Evolutionary conservation across 2,797 vertebrate species (phyloP).

Genomic region (Falco rusticolus): DNA sequence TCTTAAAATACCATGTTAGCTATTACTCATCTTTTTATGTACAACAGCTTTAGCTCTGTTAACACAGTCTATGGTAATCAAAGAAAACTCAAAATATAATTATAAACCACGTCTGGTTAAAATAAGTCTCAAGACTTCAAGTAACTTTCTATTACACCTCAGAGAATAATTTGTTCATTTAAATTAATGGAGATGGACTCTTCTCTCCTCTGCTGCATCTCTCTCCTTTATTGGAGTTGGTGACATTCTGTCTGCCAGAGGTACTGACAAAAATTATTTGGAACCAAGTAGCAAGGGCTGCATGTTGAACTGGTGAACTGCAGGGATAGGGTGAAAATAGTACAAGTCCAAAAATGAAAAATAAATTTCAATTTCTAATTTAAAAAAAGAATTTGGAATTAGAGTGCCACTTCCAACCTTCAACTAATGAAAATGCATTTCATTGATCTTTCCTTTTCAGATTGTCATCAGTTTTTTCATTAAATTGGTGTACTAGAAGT

Average conservation of each 20-base stretch:
- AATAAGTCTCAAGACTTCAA: neutral
- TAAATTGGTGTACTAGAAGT: neutral
- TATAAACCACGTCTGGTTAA: neutral
- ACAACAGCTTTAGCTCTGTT: neutral
- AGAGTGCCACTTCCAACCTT: neutral
- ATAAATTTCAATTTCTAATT: neutral
- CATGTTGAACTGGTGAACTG: neutral
- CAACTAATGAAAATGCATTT: neutral
- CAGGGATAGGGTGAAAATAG: neutral
- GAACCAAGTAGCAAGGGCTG: neutral
- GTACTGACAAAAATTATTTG: neutral
- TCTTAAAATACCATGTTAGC: neutral
- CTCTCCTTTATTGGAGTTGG: neutral
- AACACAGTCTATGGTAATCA: neutral
- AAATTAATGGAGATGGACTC: neutral
- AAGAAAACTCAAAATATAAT: neutral
- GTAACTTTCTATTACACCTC: neutral
- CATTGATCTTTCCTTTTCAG: neutral
- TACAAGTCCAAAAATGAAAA: neutral
- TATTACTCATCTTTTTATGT: neutral
- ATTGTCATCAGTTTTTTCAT: neutral
- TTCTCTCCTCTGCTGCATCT: neutral
- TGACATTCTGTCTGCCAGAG: neutral
- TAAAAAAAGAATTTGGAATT: neutral
- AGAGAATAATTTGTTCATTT: neutral